Evolutionary conservation across 2,113 vertebrate species (phyloP), one percentile per base, ranked within the genome.

Genomic region (Sylvilagus bachmani): DNA sequence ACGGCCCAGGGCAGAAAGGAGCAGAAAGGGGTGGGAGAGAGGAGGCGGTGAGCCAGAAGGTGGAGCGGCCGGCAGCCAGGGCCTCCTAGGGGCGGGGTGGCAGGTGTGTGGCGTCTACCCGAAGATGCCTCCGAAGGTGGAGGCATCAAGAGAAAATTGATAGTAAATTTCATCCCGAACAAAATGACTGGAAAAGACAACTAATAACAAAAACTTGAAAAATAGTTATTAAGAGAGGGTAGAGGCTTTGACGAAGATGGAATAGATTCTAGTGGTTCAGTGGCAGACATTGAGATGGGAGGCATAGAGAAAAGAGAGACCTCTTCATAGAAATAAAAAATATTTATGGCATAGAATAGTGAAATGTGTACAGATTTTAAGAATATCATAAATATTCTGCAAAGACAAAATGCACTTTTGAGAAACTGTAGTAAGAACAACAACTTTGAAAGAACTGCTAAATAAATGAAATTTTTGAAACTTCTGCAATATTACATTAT

Each of bases 81-180:
- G 83, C 85, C 89, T 89, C 94, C 90, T 67, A 7, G 21, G 66
- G 91, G 71, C 16, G 11, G 77, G 82, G 89, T 91, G 90, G 96
- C 96, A 94, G 95, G 92, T 2, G 11, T n/a, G 24, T n/a, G 24
- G 82, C 21, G 66, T 93, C 98, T 99, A 99, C 93, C 98, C 98
- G 13, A 99, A 98, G 81, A 99, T 99, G 67, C 99, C 99, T 2
- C 99, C 99, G 0, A 99, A 98, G 55, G 99, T 99, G 89, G 99
- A 99, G 93, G 99, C 99, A n/a, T n/a, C 16, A 67, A 90, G 0
- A 17, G 29, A 66, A 70, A 93, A 74, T 74, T 55, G 27, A 2
- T 25, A 90, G 19, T 82, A 91, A 31, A 58, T 79, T 62, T 91
- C 22, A 75, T 66, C n/a, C 24, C 66, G 27, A 94, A 38, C 29